Base-by-base conservation (phyloP, 2,888 invertebrate species). In the Sphinx pinastri region DNA sequence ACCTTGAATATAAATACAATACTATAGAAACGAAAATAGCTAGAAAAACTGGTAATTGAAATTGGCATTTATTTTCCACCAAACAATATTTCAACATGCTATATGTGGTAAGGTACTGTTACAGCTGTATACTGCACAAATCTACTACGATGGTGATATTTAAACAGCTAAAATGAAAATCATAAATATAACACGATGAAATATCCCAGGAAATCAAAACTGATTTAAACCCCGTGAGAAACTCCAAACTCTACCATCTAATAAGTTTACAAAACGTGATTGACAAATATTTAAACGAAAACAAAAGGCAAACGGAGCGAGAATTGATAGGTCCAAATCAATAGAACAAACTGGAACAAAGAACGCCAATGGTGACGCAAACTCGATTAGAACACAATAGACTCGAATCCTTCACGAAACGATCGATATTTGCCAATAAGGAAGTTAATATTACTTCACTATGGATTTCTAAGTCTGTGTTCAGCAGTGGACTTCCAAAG, bases 271-370 rank as follows among this genome's bases (percentile, higher is more conserved):
- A 63, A 47, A 49, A 19, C 49, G 8, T 47, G 63, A 63, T 63
- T 47, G 47, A 16, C 60, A 63, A 63, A 63, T 49, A 63, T 63
- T 63, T 63, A 19, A 49, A 49, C 12, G 2, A 47, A 13, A 63
- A 55, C 63, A 63, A 63, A 63, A 63, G 63, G 49, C 63, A 63
- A 63, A 63, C 63, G 63, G 47, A 63, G 63, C 63, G 63, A 12
- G 11, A 47, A 63, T 63, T 63, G 63, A 63, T 63, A 63, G 63
- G 49, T 63, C 19, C 63, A 19, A 25, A 49, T 63, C 63, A 49
- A 63, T 63, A 63, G 63, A 63, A 47, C 63, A 19, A 47, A 49
- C 47, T 49, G 49, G 63, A 49, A 47, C 47, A 49, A 19, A 16
- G 63, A 49, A 13, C 55, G 19, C 55, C 55, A 55, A 55, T 55